phyloP scores from a whole-genome alignment of 2,113 vertebrate species.

The Aleadryas rufinucha region DNA sequence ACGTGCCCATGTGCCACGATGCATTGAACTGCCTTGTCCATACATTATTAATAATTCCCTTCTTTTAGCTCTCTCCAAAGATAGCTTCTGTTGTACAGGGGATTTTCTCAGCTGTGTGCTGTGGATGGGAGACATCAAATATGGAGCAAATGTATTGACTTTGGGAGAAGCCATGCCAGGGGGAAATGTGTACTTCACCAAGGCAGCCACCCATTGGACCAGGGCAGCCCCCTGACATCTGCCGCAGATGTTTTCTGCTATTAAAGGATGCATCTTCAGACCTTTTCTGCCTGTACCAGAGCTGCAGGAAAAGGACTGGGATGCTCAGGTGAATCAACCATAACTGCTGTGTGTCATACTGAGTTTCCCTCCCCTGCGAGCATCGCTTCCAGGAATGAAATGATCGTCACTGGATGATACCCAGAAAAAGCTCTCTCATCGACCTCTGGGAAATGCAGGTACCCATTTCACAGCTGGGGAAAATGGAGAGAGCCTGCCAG shows the following conservation, averaged over 20 bases:
- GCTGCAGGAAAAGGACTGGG: neutral
- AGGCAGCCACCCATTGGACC: neutral
- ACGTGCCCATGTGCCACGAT: accelerated
- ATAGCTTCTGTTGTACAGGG: neutral
- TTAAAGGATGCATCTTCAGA: neutral
- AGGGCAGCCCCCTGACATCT: neutral
- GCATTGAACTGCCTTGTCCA: neutral
- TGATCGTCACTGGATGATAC: neutral
- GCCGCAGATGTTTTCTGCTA: neutral
- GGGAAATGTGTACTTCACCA: accelerated
- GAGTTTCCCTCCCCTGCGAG: neutral
- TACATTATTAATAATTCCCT: accelerated
- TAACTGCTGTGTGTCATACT: accelerated
- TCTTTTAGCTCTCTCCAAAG: neutral
- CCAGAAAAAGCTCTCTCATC: neutral
- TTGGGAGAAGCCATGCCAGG: neutral
- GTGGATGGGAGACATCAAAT: neutral
- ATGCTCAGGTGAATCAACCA: neutral
- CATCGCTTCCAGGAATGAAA: neutral
- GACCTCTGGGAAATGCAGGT: neutral
- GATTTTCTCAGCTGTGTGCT: neutral
- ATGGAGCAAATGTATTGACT: neutral
- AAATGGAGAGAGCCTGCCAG: neutral
- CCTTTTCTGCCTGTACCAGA: neutral
- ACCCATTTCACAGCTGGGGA: neutral